These are phyloP conservation scores for Hypsopygia costalis DNA, from an alignment of 2,888 invertebrate genomes.

Conservation along the genomic window DNA sequence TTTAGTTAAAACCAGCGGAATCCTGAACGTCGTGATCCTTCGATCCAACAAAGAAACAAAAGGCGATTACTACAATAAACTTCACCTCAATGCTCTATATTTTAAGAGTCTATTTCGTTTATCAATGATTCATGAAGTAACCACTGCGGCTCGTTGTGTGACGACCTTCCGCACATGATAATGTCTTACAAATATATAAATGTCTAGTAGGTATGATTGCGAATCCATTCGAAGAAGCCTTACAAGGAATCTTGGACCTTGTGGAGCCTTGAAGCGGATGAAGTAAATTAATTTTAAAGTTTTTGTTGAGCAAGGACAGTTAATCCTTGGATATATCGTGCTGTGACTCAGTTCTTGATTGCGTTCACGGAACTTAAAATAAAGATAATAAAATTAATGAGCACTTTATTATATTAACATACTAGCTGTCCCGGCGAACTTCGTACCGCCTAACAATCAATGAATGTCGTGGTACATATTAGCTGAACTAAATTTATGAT, in stretches of 20 bases:
- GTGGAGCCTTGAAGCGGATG: conserved; percentile 45
- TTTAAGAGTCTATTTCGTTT: conserved; percentile 16
- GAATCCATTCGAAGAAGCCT: conserved; percentile 31
- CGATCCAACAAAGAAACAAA: conserved; percentile 29
- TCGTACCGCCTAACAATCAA: too few species aligned
- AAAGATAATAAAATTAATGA: too few species aligned
- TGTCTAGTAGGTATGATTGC: conserved; percentile 10
- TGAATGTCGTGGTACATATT: too few species aligned
- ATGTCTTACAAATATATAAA: conserved; percentile 6
- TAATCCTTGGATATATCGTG: conserved; percentile 24
- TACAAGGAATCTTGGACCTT: conserved; percentile 54
- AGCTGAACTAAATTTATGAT: too few species aligned
- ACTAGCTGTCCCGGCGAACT: too few species aligned
- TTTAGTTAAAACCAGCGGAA: conserved; percentile 49
- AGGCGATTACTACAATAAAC: conserved; percentile 14
- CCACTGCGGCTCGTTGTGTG: neutral
- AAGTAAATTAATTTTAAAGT: conserved; percentile 37
- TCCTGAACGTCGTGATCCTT: conserved; percentile 18
- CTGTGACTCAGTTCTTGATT: conserved; percentile 16
- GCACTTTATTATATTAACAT: too few species aligned
- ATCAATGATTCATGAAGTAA: neutral
- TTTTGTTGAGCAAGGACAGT: conserved; percentile 25
- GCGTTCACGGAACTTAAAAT: conserved; percentile 3
- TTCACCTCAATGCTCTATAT: conserved; percentile 18
- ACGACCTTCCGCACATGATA: conserved; percentile 18